These are phyloP conservation scores for Diaphora mendica DNA, from an alignment of 2,888 invertebrate genomes.

Conservation along the genomic window DNA sequence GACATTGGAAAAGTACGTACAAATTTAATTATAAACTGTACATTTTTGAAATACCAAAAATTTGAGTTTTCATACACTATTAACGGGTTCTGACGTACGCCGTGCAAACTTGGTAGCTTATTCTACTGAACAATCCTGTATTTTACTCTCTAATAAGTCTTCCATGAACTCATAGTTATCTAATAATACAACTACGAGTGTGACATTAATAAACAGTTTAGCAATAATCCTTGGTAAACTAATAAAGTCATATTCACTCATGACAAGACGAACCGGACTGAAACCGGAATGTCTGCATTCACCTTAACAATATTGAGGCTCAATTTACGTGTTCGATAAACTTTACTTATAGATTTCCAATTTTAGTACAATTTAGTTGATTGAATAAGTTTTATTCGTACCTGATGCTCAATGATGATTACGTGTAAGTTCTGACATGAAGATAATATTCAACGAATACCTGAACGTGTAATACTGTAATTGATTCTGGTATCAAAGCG, in stretches of 20 bases:
- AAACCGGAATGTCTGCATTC: background rate
- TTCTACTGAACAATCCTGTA: background rate
- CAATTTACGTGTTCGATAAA: constrained; percentile 54
- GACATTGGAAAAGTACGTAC: too few species aligned
- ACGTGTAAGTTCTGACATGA: constrained; percentile 19
- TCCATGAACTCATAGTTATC: background rate
- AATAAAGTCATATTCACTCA: background rate
- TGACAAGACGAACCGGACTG: background rate
- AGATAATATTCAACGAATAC: constrained; percentile 19
- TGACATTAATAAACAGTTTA: background rate
- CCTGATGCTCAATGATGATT: constrained; percentile 34
- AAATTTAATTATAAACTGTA: too few species aligned
- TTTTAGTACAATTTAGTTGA: constrained; percentile 50
- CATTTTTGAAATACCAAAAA: too few species aligned
- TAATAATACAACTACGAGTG: background rate
- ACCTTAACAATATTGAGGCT: constrained; percentile 36
- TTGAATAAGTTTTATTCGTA: constrained; percentile 52
- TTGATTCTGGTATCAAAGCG: background rate
- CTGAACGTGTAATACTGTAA: constrained; percentile 10
- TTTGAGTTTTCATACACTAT: too few species aligned
- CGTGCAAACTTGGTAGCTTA: background rate
- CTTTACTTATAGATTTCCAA: constrained; percentile 51
- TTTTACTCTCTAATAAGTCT: background rate
- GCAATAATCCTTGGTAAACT: background rate
- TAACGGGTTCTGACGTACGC: background rate